Conservation (phyloP, 2,797 vertebrate genomes). For the Galagoides demidoff region DNA sequence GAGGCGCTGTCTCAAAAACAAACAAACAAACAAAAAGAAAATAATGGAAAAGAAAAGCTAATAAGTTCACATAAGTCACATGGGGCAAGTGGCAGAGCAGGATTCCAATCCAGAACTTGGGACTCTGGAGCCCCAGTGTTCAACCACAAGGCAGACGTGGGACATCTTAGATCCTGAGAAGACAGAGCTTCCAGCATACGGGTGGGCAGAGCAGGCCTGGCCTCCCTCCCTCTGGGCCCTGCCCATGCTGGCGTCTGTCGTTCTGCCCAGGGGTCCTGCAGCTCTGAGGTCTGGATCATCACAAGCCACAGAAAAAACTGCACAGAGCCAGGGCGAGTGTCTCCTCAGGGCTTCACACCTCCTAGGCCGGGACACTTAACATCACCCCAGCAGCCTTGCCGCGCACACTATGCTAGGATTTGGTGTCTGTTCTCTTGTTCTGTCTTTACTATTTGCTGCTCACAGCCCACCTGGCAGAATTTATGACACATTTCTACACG, state of each 20-base stretch:
- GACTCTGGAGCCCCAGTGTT: neutral
- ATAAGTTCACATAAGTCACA: neutral
- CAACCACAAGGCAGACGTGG: neutral
- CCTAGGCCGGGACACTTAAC: neutral
- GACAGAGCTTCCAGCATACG: neutral
- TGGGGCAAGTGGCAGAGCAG: neutral
- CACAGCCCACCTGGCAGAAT: neutral
- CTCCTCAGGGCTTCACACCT: neutral
- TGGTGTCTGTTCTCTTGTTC: neutral
- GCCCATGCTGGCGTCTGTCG: neutral
- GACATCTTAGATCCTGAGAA: no score
- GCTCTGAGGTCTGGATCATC: neutral
- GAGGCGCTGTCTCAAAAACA: no score
- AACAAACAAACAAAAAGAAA: no score
- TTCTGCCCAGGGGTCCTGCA: neutral
- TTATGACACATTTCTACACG: neutral
- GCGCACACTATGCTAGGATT: fast-evolving
- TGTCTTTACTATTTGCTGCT: neutral
- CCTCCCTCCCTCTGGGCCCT: neutral
- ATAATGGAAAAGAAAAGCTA: neutral
- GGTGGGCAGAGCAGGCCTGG: neutral
- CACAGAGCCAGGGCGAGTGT: neutral
- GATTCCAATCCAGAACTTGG: neutral
- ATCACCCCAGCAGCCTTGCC: neutral
- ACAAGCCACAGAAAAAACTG: neutral